phyloP scores from a whole-genome alignment of 2,888 invertebrate genomes.

The Rotaria magnacalcarata region DNA sequence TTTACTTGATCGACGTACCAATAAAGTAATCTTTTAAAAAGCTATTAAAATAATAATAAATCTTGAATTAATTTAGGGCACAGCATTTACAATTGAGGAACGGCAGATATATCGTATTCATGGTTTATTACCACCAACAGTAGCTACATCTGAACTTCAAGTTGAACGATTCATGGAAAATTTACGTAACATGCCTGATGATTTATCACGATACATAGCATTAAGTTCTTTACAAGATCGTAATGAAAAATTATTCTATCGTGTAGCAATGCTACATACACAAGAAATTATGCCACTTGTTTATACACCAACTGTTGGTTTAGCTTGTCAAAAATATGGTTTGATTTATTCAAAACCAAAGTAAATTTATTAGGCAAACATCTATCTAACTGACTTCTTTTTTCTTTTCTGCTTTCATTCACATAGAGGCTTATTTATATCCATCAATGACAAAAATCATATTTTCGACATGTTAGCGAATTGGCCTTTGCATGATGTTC shows the following conservation, averaged over 20 bases:
- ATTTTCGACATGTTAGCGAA: slow-evolving; percentile 86
- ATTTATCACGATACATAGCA: slow-evolving; percentile 44
- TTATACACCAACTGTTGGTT: slow-evolving; percentile 46
- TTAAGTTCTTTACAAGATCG: slow-evolving; percentile 42
- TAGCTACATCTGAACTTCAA: slow-evolving; percentile 42
- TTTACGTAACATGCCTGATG: slow-evolving; percentile 40
- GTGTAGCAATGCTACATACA: slow-evolving; percentile 41
- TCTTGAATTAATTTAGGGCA: slow-evolving; percentile 37
- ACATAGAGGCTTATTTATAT: slow-evolving; percentile 78
- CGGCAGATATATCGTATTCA: slow-evolving; percentile 46
- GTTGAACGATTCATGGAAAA: slow-evolving; percentile 38
- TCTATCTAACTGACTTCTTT: too few relatives aligned
- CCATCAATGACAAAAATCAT: slow-evolving; percentile 89
- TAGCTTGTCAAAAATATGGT: slow-evolving; percentile 46
- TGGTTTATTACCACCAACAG: slow-evolving; percentile 47
- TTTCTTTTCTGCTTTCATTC: too few relatives aligned
- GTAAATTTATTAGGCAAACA: slow-evolving; percentile 12
- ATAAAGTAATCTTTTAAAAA: neutral
- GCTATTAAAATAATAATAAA: neutral
- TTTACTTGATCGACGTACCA: neutral
- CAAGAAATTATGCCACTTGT: slow-evolving; percentile 47
- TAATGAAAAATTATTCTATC: slow-evolving; percentile 46
- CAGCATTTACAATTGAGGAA: slow-evolving; percentile 44
- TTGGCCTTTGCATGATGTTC: slow-evolving; percentile 69
- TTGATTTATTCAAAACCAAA: slow-evolving; percentile 45